Evolutionary conservation across 2,888 invertebrate genomes (phyloP).

Genomic region (Steinernema hermaphroditum): DNA sequence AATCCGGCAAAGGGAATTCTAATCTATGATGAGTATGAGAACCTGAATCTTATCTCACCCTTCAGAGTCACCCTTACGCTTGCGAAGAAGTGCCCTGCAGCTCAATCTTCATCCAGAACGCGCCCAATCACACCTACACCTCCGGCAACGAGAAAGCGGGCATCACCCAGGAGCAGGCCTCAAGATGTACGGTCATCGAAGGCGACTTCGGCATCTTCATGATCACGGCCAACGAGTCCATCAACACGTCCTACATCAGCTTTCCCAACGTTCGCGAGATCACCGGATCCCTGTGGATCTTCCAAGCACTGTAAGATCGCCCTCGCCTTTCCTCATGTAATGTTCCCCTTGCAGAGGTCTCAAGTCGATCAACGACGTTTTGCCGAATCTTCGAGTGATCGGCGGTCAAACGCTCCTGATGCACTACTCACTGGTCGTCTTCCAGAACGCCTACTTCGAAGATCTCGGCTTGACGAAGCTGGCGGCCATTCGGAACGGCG

Average conservation of each 20-base stretch:
- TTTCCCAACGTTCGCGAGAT: slow-evolving; percentile 76
- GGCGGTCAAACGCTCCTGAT: slow-evolving; percentile 82
- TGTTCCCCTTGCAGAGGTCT: slow-evolving; percentile 73
- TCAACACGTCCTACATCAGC: background rate
- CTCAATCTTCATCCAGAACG: slow-evolving; percentile 4
- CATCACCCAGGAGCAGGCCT: slow-evolving; percentile 67
- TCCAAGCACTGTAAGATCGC: slow-evolving; percentile 36
- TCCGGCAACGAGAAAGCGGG: slow-evolving; percentile 15
- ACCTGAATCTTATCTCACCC: background rate
- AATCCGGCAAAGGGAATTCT: too few species aligned
- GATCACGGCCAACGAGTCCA: slow-evolving; percentile 69
- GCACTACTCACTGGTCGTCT: slow-evolving; percentile 84
- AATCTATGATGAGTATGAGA: too few species aligned
- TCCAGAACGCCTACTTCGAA: slow-evolving; percentile 74
- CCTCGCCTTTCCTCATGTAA: too few species aligned
- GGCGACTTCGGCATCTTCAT: slow-evolving; percentile 85
- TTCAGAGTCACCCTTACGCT: background rate
- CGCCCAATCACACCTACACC: background rate
- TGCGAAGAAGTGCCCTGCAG: slow-evolving; percentile 4
- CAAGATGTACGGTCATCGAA: slow-evolving; percentile 87
- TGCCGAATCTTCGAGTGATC: slow-evolving; percentile 91
- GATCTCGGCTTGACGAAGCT: slow-evolving; percentile 72
- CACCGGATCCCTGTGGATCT: slow-evolving; percentile 79
- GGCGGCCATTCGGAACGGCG: slow-evolving; percentile 78
- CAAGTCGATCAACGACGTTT: slow-evolving; percentile 79